phyloP scores from a whole-genome alignment of 2,888 invertebrate genomes.

The Stegophylla sp. region DNA sequence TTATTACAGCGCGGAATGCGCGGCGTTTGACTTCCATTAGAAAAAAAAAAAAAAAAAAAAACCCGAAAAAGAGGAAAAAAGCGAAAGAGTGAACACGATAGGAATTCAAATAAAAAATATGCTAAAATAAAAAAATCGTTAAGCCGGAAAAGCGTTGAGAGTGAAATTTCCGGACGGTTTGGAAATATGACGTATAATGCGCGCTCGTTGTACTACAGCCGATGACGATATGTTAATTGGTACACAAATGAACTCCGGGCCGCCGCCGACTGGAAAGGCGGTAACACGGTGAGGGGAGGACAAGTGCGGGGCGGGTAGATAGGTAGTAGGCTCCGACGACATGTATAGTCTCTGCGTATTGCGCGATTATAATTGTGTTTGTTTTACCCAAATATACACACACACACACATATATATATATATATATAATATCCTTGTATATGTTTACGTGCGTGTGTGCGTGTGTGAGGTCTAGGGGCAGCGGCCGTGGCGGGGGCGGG shows the following conservation, averaged over 20 bases:
- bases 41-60: conserved; percentile 9
- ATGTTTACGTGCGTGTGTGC: too few species aligned
- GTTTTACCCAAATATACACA: too few species aligned
- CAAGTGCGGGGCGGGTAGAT: neutral
- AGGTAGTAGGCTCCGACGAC: neutral
- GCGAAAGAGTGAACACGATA: conserved; percentile 15
- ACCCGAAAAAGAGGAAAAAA: neutral
- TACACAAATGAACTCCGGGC: conserved; percentile 21
- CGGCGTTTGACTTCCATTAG: conserved; percentile 38
- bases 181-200: conserved; percentile 24
- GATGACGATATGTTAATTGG: conserved; percentile 33
- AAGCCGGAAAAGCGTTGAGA: conserved; percentile 6
- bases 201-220: neutral
- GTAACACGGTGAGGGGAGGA: too few species aligned
- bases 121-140: conserved; percentile 43
- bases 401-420: too few species aligned
- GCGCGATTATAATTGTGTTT: conserved; percentile 40
- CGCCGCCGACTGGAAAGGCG: neutral
- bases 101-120: conserved; percentile 48
- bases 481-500: neutral
- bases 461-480: neutral
- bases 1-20: conserved; percentile 35
- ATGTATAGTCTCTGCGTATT: neutral
- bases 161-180: neutral
- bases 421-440: too few species aligned